phyloP scores from a whole-genome alignment of 1,140 invertebrate genomes.

The Lepidurus couesii region DNA sequence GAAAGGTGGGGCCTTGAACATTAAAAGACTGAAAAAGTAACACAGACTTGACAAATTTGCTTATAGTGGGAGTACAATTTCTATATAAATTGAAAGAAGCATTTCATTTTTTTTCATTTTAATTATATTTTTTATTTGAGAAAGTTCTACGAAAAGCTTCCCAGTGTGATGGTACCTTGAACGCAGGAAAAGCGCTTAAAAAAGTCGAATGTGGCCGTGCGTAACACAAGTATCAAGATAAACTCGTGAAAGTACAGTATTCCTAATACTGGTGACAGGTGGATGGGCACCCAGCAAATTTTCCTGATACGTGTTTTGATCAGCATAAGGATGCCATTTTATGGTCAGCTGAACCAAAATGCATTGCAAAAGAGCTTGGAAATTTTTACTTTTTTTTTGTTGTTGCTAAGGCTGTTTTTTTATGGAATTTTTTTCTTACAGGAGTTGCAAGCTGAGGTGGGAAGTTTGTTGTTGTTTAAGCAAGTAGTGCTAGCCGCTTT shows the following conservation, averaged over 20 bases:
- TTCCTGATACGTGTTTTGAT: background rate
- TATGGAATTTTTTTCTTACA: slow-evolving; percentile 41
- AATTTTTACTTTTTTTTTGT: background rate
- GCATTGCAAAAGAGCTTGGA: background rate
- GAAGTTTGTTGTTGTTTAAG: slow-evolving; percentile 77
- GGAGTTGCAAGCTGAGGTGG: slow-evolving; percentile 85
- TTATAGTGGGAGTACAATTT: background rate
- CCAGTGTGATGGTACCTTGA: too few species aligned
- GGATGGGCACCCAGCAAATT: background rate
- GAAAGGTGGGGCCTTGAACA: too few species aligned
- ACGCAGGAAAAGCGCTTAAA: too few species aligned
- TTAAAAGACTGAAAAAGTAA: too few species aligned
- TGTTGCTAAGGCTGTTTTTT: background rate
- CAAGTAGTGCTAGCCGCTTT: slow-evolving; percentile 86
- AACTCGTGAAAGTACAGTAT: too few species aligned
- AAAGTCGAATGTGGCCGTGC: too few species aligned
- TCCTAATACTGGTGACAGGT: background rate
- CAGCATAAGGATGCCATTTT: background rate
- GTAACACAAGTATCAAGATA: too few species aligned
- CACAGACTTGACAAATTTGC: too few species aligned
- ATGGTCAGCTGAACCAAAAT: background rate
- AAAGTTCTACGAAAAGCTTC: too few species aligned
- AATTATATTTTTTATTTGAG: too few species aligned
- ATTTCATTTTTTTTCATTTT: background rate
- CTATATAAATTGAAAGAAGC: background rate